Conservation (phyloP, 2,888 invertebrate species). For the Phaedon cochleariae region DNA sequence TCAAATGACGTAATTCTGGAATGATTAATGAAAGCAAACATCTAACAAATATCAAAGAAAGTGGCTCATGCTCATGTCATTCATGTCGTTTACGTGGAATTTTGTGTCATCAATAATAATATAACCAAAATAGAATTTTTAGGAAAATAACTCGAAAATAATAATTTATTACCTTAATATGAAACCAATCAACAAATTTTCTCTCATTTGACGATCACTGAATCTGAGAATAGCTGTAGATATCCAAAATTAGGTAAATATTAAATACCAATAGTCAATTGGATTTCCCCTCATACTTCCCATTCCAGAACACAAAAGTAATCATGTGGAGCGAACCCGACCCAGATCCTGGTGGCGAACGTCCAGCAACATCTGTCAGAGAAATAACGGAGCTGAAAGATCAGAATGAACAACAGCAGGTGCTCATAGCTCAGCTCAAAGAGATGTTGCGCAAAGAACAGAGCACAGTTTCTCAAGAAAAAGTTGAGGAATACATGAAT, state of each 20-base stretch:
- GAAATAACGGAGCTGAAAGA: conserved; percentile 57
- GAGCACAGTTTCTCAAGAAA: conserved; percentile 58
- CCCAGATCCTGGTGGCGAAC: conserved; percentile 50
- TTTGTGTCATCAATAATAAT: background rate
- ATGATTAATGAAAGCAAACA: too few species aligned
- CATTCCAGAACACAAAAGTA: background rate
- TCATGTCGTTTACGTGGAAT: background rate
- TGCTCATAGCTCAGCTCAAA: conserved; percentile 60
- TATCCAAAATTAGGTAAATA: conserved; percentile 12
- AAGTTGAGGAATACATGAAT: conserved; percentile 61
- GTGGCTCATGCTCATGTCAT: too few species aligned
- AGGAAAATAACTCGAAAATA: background rate
- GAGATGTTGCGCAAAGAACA: conserved; percentile 62
- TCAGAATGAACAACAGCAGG: conserved; percentile 59
- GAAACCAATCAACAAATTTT: background rate
- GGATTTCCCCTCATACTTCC: background rate
- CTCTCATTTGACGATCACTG: background rate
- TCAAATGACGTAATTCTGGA: too few species aligned
- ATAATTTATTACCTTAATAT: background rate
- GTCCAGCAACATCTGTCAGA: conserved; percentile 38
- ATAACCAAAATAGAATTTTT: background rate
- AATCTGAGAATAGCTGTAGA: background rate
- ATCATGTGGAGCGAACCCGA: conserved; percentile 58
- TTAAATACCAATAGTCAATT: too few species aligned
- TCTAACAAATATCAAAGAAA: too few species aligned